phyloP scores from a whole-genome alignment of 2,797 vertebrate genomes.

The Myotis findleyi region DNA sequence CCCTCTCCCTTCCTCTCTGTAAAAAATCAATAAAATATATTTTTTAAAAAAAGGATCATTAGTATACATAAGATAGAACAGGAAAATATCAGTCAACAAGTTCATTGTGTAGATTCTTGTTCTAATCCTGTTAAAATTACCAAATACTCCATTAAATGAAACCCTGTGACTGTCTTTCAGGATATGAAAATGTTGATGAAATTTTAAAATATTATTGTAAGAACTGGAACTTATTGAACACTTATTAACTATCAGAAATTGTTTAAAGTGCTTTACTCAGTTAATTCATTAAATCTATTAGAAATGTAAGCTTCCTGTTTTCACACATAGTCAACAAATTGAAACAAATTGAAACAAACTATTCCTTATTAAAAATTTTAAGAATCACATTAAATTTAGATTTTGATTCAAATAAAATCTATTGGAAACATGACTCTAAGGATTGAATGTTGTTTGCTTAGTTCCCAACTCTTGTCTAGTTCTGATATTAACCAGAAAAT shows the following conservation, averaged over 20 bases:
- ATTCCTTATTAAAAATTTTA: neutral
- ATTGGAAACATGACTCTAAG: neutral
- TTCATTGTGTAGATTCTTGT: neutral
- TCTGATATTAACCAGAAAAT: neutral
- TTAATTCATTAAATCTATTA: neutral
- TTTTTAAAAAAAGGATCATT: neutral
- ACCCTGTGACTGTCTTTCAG: neutral
- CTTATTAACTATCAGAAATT: neutral
- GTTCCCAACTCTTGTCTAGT: neutral
- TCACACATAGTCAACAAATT: neutral
- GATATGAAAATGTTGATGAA: neutral
- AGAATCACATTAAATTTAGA: neutral
- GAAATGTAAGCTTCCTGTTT: neutral
- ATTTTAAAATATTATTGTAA: neutral
- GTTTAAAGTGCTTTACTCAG: neutral
- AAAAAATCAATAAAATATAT: no score
- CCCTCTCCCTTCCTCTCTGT: no score
- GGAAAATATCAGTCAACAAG: neutral
- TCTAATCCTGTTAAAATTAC: neutral
- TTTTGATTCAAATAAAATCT: constrained; percentile 5
- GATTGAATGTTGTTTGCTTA: neutral
- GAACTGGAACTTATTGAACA: neutral
- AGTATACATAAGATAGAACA: neutral
- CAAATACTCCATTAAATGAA: neutral
- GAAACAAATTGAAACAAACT: neutral